Conservation (phyloP, 2,113 vertebrate genomes). For the Psilopogon haemacephalus region DNA sequence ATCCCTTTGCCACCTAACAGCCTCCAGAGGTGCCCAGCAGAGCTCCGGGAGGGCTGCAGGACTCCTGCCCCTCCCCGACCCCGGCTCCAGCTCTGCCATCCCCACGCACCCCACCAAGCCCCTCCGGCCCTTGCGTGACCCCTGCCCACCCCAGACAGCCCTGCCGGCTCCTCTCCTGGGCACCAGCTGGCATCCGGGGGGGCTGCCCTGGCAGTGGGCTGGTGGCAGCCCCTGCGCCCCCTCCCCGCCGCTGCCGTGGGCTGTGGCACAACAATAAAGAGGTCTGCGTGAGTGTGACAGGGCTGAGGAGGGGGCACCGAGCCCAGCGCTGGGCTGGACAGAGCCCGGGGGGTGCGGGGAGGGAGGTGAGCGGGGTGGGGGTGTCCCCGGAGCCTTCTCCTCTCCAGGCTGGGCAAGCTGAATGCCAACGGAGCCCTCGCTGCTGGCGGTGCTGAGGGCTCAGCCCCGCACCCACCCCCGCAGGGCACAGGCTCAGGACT, state of each 20-base stretch:
- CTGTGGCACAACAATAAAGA: conserved; percentile 55
- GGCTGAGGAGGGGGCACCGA: background rate
- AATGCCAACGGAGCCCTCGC: accelerated
- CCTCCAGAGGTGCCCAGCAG: background rate
- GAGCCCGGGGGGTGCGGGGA: background rate
- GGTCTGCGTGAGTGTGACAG: background rate
- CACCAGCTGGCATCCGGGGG: background rate
- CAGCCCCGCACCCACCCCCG: background rate
- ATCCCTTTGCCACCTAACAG: background rate
- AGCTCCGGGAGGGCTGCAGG: background rate
- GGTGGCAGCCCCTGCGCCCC: background rate
- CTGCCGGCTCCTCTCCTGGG: background rate
- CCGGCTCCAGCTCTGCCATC: background rate
- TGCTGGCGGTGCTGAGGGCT: background rate
- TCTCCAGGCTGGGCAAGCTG: background rate
- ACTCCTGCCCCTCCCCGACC: background rate
- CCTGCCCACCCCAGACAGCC: background rate
- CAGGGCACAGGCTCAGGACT: background rate
- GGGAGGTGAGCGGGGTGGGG: accelerated
- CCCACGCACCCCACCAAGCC: background rate
- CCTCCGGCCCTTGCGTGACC: background rate
- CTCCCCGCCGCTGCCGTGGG: background rate
- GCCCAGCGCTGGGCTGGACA: background rate
- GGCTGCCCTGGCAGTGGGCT: background rate
- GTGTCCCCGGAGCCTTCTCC: background rate